Evolutionary conservation across 2,888 invertebrate genomes (phyloP).

Genomic region (Drepana falcataria): DNA sequence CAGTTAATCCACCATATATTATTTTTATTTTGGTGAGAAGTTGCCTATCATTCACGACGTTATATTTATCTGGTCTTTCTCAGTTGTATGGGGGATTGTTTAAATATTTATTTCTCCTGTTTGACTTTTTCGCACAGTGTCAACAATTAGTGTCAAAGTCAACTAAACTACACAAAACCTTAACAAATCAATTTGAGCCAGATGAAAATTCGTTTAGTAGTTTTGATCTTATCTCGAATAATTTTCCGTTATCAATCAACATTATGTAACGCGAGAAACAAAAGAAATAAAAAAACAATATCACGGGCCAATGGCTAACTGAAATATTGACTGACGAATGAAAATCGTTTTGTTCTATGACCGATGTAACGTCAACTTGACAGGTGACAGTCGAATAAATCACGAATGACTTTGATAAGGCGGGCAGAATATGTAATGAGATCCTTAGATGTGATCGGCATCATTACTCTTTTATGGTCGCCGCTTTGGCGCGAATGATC

Average conservation of each 20-base stretch:
- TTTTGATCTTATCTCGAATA: neutral
- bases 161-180: no score
- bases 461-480: constrained; percentile 40
- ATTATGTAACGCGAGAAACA: neutral
- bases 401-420: constrained; percentile 44
- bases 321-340: neutral
- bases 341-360: constrained; percentile 3
- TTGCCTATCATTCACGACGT: no score
- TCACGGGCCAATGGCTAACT: neutral
- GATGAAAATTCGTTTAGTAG: no score
- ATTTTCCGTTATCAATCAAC: neutral
- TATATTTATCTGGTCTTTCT: no score
- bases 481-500: constrained; percentile 37
- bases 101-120: no score
- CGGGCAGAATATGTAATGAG: constrained; percentile 43
- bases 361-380: constrained; percentile 12
- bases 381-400: constrained; percentile 29
- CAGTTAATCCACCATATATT: no score
- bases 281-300: neutral
- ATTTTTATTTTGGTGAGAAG: no score
- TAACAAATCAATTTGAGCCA: no score
- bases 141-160: no score
- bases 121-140: no score
- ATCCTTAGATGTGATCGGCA: constrained; percentile 34
- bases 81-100: no score